Evolutionary conservation across 2,888 invertebrate genomes (phyloP).

Genomic region (Neoitamus cyanurus): DNA sequence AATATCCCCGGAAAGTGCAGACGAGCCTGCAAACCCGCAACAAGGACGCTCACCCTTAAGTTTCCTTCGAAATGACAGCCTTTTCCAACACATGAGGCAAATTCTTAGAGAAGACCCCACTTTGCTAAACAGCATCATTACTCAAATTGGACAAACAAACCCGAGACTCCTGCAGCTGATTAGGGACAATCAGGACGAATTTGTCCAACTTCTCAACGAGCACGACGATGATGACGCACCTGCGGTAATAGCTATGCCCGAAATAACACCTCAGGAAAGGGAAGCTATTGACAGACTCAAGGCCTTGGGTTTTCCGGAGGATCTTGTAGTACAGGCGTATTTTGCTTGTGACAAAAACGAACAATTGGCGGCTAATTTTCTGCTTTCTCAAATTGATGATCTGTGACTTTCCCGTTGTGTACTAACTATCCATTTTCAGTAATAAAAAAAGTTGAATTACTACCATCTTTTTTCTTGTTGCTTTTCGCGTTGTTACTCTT

Average conservation of each 20-base stretch:
- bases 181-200: constrained; percentile 89
- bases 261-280: background rate
- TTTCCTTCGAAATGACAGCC: constrained; percentile 88
- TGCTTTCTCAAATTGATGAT: constrained; percentile 89
- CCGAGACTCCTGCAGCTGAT: constrained; percentile 91
- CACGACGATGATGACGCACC: constrained; percentile 63
- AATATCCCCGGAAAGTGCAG: constrained; percentile 54
- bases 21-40: background rate
- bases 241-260: background rate
- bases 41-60: constrained; percentile 73
- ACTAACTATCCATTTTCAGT: background rate
- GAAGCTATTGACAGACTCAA: constrained; percentile 70
- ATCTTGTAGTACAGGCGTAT: constrained; percentile 94
- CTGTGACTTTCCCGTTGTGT: background rate
- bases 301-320: constrained; percentile 94
- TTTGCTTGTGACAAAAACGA: constrained; percentile 99
- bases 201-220: constrained; percentile 94
- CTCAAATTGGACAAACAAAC: constrained; percentile 92
- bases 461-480: background rate
- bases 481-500: constrained; percentile 69
- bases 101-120: constrained; percentile 93
- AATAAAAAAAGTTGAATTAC: background rate
- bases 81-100: constrained; percentile 93
- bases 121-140: constrained; percentile 87
- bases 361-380: constrained; percentile 78